Conservation (phyloP, 2,113 vertebrate species). For the Carassius auratus region DNA sequence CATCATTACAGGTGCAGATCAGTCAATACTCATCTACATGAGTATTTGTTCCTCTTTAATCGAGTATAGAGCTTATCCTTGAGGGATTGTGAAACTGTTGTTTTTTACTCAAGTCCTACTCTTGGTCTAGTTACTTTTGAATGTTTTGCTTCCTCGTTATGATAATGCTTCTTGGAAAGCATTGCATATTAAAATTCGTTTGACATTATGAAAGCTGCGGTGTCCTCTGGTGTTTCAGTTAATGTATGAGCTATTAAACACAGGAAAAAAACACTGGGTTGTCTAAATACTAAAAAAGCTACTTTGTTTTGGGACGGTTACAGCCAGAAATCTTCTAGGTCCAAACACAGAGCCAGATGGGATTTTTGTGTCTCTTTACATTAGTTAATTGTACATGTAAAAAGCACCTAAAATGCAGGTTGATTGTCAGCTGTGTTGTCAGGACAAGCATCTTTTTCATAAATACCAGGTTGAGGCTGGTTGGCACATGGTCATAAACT, state of each 20-base stretch:
- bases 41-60: background rate
- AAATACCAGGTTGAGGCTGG: background rate
- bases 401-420: background rate
- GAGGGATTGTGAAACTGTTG: background rate
- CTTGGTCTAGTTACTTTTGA: background rate
- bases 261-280: background rate
- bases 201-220: conserved; percentile 1
- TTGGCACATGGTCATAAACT: background rate
- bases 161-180: conserved; percentile 13
- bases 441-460: background rate
- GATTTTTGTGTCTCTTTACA: background rate
- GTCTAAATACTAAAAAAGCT: background rate
- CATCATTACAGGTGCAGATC: conserved; percentile 81
- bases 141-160: background rate
- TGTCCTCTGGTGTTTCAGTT: background rate
- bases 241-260: conserved; percentile 25
- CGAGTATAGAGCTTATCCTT: background rate
- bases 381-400: background rate
- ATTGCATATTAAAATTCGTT: background rate
- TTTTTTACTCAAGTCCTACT: background rate
- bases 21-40: background rate
- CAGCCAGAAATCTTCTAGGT: background rate
- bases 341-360: background rate
- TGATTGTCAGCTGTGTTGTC: background rate
- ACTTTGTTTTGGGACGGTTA: background rate